Evolutionary conservation across 2,113 vertebrate genomes (phyloP), one percentile per base, ranked within the genome.

Genomic region (Oenanthe melanoleuca): DNA sequence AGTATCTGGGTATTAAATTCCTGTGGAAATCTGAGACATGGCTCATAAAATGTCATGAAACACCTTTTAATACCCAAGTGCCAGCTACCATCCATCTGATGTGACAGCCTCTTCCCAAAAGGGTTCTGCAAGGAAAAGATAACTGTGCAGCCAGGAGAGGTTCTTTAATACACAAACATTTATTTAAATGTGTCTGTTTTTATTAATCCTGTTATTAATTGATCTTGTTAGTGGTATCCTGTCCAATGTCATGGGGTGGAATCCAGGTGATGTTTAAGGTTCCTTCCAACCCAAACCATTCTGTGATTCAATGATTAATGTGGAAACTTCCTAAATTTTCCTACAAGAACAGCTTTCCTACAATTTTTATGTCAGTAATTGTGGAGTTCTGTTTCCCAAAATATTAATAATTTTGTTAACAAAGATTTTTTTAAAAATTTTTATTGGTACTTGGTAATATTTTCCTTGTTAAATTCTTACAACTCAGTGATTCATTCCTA

Each of bases 11-110:
- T 74, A 33, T 77, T 86, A 72, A 88, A 80, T 75, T 77, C 50
- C 33, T 12, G 8, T 26, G 20, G 67, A 92, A 88, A 59, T 77
- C 53, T 77, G 45, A 92, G 89, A 53, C 25, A 45, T 21, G 71
- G 59, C 28, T 83, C 86, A 80, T 92, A 93, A 90, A 96, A 92
- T 29, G 23, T 55, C 50, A 57, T 53, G 22, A 63, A 88, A 86
- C 70, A 89, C 45, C 25, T 86, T 89, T 69, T 49, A 69, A 69
- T 12, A 61, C 20, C 31, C 45, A 44, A 52, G 52, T 49, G 47
- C 31, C 69, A 78, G 40, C 42, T 56, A 24, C 47, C 28, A 24
- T 66, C 47, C 82, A 74, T 56, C 16, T 60, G 21, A 70, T 0
- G 3, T 52, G 49, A 18, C 15, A 71, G 31, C 24, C 59, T 71